A percentile compares a stretch with the other conserved stretches of the same genome.
These are phyloP conservation scores for Malurus elegans DNA, from an alignment of 2,113 vertebrate species.

Conservation along the genomic window DNA sequence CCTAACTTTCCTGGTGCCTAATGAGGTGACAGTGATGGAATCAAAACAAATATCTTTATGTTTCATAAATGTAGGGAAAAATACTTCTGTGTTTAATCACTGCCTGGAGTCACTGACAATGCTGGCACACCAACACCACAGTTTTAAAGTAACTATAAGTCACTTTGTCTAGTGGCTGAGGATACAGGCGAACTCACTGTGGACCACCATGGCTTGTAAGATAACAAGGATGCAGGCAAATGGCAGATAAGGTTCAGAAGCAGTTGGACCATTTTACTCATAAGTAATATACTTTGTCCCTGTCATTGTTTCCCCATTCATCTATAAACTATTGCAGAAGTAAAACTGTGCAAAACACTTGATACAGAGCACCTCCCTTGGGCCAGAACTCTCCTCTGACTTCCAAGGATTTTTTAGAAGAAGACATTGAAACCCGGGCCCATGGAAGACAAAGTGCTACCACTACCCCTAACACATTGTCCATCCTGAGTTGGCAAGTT, in stretches of 20 bases:
- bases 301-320: background rate
- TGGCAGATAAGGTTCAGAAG: background rate
- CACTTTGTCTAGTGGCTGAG: background rate
- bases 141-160: slow-evolving; percentile 31
- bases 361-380: background rate
- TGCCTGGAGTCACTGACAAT: background rate
- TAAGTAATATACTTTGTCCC: background rate
- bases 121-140: background rate
- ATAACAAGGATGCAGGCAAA: background rate
- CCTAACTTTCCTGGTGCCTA: slow-evolving; percentile 49
- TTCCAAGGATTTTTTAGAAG: background rate
- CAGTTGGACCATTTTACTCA: background rate
- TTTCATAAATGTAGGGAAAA: slow-evolving; percentile 56
- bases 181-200: background rate
- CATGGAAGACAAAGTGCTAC: background rate
- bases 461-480: background rate
- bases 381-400: background rate
- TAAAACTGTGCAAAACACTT: background rate
- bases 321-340: background rate
- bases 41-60: slow-evolving; percentile 58
- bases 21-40: slow-evolving; percentile 58
- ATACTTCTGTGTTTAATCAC: slow-evolving; percentile 47
- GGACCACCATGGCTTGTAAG: slow-evolving; percentile 34
- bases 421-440: background rate
- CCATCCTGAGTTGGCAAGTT: fast-evolving